phyloP scores from a whole-genome alignment of 2,888 invertebrate genomes.

The Ceratothoa steindachneri region DNA sequence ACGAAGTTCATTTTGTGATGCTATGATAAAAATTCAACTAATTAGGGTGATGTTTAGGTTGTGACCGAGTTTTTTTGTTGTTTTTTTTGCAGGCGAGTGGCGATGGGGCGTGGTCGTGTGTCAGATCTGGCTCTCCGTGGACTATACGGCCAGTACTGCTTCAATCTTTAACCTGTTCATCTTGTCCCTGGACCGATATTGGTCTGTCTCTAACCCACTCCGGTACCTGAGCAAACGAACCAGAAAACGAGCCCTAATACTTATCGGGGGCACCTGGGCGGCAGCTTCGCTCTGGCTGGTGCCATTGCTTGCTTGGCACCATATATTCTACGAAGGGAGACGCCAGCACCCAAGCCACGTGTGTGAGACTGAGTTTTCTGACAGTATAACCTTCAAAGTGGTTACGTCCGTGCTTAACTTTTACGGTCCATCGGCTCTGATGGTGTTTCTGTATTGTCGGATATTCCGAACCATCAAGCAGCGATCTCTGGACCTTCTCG shows the following conservation, averaged over 20 bases:
- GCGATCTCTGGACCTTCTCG: conserved; percentile 51
- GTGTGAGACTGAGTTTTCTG: conserved; percentile 58
- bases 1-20: no score
- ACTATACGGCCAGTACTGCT: conserved; percentile 61
- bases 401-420: conserved; percentile 58
- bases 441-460: conserved; percentile 55
- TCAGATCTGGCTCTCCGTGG: conserved; percentile 59
- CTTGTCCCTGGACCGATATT: conserved; percentile 56
- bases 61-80: no score
- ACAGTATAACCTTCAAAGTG: conserved; percentile 55
- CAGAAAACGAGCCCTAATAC: conserved; percentile 55
- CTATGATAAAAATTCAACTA: no score
- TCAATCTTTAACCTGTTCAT: conserved; percentile 60
- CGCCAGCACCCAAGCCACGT: conserved; percentile 49
- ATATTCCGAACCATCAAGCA: conserved; percentile 57
- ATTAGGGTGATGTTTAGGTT: no score
- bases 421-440: conserved; percentile 57
- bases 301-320: conserved; percentile 57
- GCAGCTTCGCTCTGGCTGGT: conserved; percentile 56
- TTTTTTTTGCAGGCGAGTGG: conserved; percentile 52
- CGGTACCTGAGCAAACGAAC: conserved; percentile 56
- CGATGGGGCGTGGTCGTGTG: conserved; percentile 58
- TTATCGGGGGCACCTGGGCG: conserved; percentile 57
- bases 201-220: conserved; percentile 58
- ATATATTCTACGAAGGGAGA: conserved; percentile 50